Evolutionary conservation across 2,113 vertebrate genomes (phyloP).

Genomic region (Herpetotheres cachinnans): DNA sequence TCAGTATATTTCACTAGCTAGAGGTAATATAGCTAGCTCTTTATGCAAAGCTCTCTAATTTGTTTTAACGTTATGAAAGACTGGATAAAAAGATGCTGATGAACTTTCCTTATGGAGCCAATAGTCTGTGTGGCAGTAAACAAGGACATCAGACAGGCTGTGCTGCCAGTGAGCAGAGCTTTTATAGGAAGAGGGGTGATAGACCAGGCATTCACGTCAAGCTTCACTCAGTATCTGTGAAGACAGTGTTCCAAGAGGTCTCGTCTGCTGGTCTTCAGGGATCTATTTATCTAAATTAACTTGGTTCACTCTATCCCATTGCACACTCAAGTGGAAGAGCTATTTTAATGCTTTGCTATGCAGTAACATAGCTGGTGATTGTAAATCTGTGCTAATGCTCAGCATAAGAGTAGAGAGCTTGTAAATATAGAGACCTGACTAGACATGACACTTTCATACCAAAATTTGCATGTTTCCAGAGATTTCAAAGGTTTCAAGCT

Average conservation of each 20-base stretch:
- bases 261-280: neutral
- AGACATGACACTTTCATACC: neutral
- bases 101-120: neutral
- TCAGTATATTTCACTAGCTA: neutral
- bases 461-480: neutral
- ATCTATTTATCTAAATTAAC: slow-evolving; percentile 1
- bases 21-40: neutral
- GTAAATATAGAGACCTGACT: neutral
- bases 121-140: neutral
- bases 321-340: neutral
- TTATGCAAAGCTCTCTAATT: neutral
- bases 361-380: neutral
- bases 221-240: neutral
- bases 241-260: neutral
- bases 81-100: neutral
- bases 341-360: neutral
- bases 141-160: neutral
- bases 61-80: neutral
- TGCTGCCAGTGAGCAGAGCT: neutral
- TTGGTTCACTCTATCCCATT: neutral
- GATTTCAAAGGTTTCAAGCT: neutral
- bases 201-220: neutral
- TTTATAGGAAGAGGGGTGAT: neutral
- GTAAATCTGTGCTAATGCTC: neutral
- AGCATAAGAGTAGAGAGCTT: neutral